Percentiles rank a stretch among this genome's conserved stretches.
These are phyloP conservation scores for Ypsolopha scabrella DNA, from an alignment of 2,888 invertebrate species.

Conservation along the genomic window DNA sequence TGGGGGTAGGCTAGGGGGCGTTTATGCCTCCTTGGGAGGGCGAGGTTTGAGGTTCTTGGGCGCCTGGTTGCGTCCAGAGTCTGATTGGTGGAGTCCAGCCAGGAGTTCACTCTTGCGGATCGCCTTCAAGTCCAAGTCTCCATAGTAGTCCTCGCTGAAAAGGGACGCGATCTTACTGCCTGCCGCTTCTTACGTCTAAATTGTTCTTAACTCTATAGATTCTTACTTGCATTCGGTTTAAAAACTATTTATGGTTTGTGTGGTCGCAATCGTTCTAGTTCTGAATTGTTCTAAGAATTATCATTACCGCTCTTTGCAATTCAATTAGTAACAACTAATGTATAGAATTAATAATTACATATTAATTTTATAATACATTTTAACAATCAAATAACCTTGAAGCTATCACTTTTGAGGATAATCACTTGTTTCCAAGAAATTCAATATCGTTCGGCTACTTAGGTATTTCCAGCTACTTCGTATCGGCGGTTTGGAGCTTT, in stretches of 20 bases:
- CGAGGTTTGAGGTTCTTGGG: conserved; percentile 67
- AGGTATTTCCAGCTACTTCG: neutral
- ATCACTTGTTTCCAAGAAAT: neutral
- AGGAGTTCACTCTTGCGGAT: conserved; percentile 94
- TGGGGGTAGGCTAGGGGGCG: conserved; percentile 22
- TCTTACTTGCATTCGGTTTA: too few species aligned
- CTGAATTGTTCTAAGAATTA: too few species aligned
- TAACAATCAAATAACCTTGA: neutral
- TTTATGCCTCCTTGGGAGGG: conserved; percentile 69
- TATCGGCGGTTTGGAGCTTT: conserved; percentile 16
- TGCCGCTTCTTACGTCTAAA: conserved; percentile 31
- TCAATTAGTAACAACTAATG: too few species aligned
- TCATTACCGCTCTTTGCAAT: too few species aligned
- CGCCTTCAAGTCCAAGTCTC: conserved; percentile 94
- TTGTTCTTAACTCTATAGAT: neutral
- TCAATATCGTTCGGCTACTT: neutral
- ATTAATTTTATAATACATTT: too few species aligned
- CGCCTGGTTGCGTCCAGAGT: conserved; percentile 55
- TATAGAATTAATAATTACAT: neutral
- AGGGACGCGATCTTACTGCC: conserved; percentile 64
- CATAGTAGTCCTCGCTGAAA: conserved; percentile 97
- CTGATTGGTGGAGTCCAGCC: conserved; percentile 77
- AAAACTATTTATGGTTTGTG: too few species aligned
- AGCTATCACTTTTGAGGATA: neutral
- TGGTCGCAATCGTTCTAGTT: too few species aligned